These are phyloP conservation scores for Pygoscelis antarcticus DNA, from an alignment of 2,113 vertebrate species.

Conservation along the genomic window DNA sequence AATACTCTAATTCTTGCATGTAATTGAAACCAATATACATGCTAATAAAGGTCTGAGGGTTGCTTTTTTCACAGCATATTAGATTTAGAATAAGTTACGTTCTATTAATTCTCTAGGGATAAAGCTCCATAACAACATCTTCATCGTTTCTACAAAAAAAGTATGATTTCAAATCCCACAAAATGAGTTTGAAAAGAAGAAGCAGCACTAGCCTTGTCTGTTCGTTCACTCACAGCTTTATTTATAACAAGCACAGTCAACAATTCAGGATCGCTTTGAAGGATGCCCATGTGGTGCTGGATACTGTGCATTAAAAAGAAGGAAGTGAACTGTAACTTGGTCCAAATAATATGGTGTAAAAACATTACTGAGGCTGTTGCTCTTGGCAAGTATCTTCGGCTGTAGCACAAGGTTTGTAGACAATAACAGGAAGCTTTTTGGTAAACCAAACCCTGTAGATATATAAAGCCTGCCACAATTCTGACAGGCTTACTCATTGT, in stretches of 20 bases:
- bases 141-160: not conserved
- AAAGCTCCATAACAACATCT: not conserved
- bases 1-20: constrained; percentile 36
- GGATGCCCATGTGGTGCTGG: not conserved
- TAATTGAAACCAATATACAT: constrained; percentile 56
- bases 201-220: not conserved
- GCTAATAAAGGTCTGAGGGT: constrained; percentile 47
- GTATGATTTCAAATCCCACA: not conserved
- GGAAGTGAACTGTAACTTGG: constrained; percentile 39
- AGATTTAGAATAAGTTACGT: not conserved
- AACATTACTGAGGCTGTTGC: constrained; percentile 18
- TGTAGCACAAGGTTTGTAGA: constrained; percentile 13
- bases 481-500: not conserved
- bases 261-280: constrained; percentile 3
- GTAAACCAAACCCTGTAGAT: not conserved
- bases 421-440: constrained; percentile 47
- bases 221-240: constrained; percentile 11
- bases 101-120: constrained; percentile 3
- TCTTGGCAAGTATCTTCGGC: not conserved
- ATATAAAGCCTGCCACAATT: not conserved
- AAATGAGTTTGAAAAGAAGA: not conserved
- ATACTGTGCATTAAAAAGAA: constrained; percentile 30
- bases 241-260: constrained; percentile 23
- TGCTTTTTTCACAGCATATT: constrained; percentile 40
- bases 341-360: constrained; percentile 39